A percentile compares a stretch with the other conserved stretches of the same genome.
phyloP scores from a whole-genome alignment of 2,113 vertebrate species.

The Amazona guildingii region DNA sequence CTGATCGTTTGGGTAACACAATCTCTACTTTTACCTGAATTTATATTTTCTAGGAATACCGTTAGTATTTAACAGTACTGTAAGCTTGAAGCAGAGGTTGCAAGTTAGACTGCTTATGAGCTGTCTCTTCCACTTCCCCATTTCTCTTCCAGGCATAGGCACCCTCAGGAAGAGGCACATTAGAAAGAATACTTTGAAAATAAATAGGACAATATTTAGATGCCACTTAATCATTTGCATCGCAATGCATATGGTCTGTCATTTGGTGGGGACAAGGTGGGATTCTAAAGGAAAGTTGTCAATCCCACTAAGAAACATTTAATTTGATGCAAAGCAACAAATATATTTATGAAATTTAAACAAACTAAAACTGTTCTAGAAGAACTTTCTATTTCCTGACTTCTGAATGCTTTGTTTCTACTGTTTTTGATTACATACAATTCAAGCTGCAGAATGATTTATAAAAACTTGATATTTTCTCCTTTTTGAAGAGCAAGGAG shows the following conservation, averaged over 20 bases:
- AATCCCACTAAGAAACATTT: accelerated
- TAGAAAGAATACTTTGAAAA: neutral
- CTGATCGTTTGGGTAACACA: neutral
- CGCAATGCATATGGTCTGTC: neutral
- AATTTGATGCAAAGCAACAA: neutral
- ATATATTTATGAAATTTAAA: neutral
- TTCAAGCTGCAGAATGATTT: neutral
- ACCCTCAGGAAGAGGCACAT: neutral
- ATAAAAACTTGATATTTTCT: neutral
- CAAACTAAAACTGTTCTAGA: neutral
- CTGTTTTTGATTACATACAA: neutral
- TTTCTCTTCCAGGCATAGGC: neutral
- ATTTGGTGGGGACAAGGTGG: neutral
- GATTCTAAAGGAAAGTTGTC: neutral
- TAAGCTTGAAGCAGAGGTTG: neutral
- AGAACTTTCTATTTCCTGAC: neutral
- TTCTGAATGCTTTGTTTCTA: neutral
- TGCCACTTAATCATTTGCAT: neutral
- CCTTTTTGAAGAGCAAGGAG: neutral
- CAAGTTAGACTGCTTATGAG: neutral
- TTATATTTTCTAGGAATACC: neutral
- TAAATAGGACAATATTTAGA: neutral
- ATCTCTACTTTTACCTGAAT: neutral
- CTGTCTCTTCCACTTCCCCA: neutral
- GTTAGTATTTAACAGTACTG: neutral